These are phyloP conservation scores for Emydoidea blandingii DNA, from an alignment of 2,797 vertebrate genomes.

Conservation along the genomic window DNA sequence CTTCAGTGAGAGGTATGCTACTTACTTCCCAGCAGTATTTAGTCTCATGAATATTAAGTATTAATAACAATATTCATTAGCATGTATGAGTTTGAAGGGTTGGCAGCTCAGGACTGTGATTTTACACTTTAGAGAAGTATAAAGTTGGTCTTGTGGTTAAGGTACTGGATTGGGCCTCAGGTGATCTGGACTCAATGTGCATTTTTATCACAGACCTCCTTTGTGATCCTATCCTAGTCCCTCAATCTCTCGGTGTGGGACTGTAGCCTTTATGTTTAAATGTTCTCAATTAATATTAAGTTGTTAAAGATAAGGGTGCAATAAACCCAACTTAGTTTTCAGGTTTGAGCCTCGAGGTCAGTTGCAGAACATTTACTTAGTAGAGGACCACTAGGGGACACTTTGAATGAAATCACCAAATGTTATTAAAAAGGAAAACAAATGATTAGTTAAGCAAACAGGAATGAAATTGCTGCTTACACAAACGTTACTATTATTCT, in stretches of 20 bases:
- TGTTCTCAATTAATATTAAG: background rate
- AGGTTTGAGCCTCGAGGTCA: background rate
- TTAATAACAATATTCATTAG: constrained; percentile 26
- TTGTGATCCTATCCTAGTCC: rapidly evolving
- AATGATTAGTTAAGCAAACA: background rate
- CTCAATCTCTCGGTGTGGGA: background rate
- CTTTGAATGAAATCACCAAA: background rate
- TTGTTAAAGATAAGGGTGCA: background rate
- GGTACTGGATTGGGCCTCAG: background rate
- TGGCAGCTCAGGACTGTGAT: background rate
- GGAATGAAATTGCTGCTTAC: background rate
- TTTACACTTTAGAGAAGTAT: background rate
- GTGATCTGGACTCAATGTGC: rapidly evolving
- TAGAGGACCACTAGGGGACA: background rate
- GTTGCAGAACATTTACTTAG: background rate
- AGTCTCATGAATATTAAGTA: constrained; percentile 24
- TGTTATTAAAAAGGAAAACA: background rate
- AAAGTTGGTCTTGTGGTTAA: background rate
- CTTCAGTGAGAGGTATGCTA: constrained; percentile 28
- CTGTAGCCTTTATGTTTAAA: background rate
- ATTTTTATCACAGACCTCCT: background rate
- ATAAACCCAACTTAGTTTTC: background rate
- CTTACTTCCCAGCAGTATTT: background rate
- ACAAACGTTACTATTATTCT: background rate
- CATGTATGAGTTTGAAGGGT: constrained; percentile 7